Percentiles rank a stretch among this genome's conserved stretches.
Evolutionary conservation across 1,140 invertebrate genomes (phyloP).

Genomic region (Bombus confusus): DNA sequence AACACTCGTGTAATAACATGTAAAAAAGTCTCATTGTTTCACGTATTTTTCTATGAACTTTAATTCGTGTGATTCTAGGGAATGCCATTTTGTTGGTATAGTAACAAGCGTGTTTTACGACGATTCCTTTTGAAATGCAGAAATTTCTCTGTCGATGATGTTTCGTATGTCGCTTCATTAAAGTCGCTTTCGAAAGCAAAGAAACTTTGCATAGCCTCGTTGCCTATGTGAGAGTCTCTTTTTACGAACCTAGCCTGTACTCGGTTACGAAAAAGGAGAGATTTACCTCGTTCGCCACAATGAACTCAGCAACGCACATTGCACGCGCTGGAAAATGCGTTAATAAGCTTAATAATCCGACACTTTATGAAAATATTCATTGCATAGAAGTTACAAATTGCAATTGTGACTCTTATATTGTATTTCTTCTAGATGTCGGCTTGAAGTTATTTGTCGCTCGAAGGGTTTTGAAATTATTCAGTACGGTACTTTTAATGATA

Average conservation of each 20-base stretch:
- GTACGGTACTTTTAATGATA: background rate
- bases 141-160: background rate
- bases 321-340: background rate
- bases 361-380: background rate
- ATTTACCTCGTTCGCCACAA: slow-evolving; percentile 16
- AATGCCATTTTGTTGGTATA: background rate
- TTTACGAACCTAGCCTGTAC: background rate
- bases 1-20: background rate
- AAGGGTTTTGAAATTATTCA: background rate
- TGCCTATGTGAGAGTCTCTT: slow-evolving; percentile 5
- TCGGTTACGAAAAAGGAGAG: slow-evolving; percentile 6
- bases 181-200: slow-evolving; percentile 27
- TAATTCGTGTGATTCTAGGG: background rate
- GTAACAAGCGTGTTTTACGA: no score
- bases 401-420: background rate
- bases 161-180: background rate
- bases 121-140: no score
- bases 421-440: background rate
- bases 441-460: background rate
- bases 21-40: background rate
- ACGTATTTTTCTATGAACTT: no score
- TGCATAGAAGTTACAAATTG: background rate
- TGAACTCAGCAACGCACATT: background rate
- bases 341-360: background rate
- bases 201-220: slow-evolving; percentile 11